These are phyloP conservation scores for Caenorhabditis parvicauda DNA, from an alignment of 2,888 invertebrate genomes.

Conservation along the genomic window DNA sequence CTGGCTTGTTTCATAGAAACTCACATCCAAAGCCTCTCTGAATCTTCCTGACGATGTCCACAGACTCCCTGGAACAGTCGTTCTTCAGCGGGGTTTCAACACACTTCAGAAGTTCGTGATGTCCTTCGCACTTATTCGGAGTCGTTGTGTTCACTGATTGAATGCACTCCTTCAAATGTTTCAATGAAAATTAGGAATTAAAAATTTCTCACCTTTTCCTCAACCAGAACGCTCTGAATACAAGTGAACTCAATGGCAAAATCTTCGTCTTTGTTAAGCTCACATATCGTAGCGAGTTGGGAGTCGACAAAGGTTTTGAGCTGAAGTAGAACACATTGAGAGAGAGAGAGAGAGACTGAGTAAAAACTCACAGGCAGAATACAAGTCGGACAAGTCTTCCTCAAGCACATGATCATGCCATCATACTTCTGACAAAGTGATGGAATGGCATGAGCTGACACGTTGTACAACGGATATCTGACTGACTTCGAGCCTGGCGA, in stretches of 20 bases:
- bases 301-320: slow-evolving; percentile 28
- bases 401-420: no score
- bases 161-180: slow-evolving; percentile 15
- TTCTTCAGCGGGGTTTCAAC: slow-evolving; percentile 5
- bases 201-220: slow-evolving; percentile 9
- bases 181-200: not conserved
- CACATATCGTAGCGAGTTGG: slow-evolving; percentile 16
- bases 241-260: slow-evolving; percentile 23
- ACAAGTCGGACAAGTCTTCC: no score
- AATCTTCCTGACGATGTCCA: slow-evolving; percentile 13
- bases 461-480: no score
- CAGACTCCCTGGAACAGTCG: slow-evolving; percentile 20
- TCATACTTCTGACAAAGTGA: no score
- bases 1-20: no score
- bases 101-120: slow-evolving; percentile 16
- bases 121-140: slow-evolving; percentile 23
- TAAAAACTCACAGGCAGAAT: no score
- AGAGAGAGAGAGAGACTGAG: no score
- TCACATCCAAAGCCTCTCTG: slow-evolving; percentile 18
- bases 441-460: no score
- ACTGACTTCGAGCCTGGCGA: no score
- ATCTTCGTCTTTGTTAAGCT: slow-evolving; percentile 5
- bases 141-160: slow-evolving; percentile 16
- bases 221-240: slow-evolving; percentile 18
- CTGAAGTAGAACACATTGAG: no score